phyloP scores from a whole-genome alignment of 2,797 vertebrate genomes.

The Manis crassicaudata region DNA sequence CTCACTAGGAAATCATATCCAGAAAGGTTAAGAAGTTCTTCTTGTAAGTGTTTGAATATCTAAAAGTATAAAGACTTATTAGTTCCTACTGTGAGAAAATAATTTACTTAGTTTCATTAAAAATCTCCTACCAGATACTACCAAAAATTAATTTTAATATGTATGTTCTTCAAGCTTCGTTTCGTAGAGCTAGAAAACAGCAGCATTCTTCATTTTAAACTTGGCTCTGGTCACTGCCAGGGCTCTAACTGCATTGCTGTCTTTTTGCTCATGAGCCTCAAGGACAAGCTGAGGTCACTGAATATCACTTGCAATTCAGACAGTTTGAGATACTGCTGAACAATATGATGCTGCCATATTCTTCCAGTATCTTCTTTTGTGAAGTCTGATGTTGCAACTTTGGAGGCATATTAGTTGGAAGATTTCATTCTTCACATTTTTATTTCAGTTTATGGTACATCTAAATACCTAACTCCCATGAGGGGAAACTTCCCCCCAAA shows the following conservation, averaged over 20 bases:
- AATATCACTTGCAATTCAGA: constrained; percentile 56
- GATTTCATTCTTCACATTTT: constrained; percentile 53
- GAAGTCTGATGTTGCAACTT: constrained; percentile 23
- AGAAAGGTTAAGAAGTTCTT: background rate
- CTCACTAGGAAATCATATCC: background rate
- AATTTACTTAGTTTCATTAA: background rate
- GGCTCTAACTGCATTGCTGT: background rate
- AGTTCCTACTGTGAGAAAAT: background rate
- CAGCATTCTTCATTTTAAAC: constrained; percentile 39
- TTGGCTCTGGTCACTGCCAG: background rate
- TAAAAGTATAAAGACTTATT: background rate
- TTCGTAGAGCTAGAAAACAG: background rate
- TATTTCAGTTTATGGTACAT: constrained; percentile 9
- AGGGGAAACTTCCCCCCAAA: background rate
- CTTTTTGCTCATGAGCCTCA: constrained; percentile 55
- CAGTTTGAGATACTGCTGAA: background rate
- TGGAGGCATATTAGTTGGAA: background rate
- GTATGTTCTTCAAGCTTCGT: background rate
- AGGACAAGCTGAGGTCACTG: constrained; percentile 68
- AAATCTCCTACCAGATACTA: background rate
- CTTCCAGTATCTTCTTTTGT: constrained; percentile 10
- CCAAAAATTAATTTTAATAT: background rate
- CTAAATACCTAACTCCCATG: background rate
- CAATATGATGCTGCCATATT: background rate
- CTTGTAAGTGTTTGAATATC: background rate